Evolutionary conservation across 2,113 vertebrate species (phyloP).

Genomic region (Oceanites oceanicus): DNA sequence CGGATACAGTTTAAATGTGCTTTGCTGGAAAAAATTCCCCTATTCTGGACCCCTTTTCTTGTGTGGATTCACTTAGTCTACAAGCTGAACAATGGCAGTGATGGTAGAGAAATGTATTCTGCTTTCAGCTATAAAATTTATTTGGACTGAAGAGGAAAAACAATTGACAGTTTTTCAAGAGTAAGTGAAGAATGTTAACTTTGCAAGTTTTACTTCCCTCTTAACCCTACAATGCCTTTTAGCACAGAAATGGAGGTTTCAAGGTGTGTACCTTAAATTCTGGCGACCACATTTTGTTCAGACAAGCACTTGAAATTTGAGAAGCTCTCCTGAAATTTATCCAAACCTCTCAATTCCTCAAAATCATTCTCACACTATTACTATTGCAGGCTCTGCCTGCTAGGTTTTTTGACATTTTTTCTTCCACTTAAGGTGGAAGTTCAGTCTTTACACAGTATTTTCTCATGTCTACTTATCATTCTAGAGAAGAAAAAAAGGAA

Average conservation of each 20-base stretch:
- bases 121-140: slow-evolving; percentile 6
- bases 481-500: neutral
- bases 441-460: neutral
- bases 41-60: neutral
- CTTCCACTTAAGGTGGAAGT: neutral
- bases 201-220: neutral
- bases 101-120: neutral
- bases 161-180: neutral
- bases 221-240: neutral
- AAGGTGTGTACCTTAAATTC: neutral
- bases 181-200: neutral
- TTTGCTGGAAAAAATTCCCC: neutral
- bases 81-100: neutral
- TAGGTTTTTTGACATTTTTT: neutral
- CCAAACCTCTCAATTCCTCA: neutral
- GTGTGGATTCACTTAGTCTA: slow-evolving; percentile 28
- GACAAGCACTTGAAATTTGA: neutral
- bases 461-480: neutral
- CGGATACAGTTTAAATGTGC: neutral
- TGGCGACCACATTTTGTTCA: neutral
- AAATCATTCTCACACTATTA: neutral
- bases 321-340: neutral
- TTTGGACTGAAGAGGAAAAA: neutral
- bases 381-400: neutral
- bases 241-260: neutral